Evolutionary conservation across 2,888 invertebrate species (phyloP).

Genomic region (Eumacrocentrus americanus): DNA sequence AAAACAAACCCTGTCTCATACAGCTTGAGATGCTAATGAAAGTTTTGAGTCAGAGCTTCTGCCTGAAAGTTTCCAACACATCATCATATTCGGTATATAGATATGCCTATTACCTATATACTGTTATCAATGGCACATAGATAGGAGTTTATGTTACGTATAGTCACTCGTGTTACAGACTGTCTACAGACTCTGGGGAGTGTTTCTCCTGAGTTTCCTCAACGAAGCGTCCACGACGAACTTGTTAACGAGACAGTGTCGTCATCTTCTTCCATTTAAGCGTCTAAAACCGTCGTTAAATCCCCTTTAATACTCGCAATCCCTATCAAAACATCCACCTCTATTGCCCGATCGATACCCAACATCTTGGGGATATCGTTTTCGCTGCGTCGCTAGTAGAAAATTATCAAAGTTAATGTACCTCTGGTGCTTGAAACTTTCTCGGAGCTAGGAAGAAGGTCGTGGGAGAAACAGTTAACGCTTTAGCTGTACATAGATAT

Average conservation of each 20-base stretch:
- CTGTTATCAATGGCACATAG: too few relatives aligned
- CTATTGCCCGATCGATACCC: too few relatives aligned
- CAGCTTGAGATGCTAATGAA: too few relatives aligned
- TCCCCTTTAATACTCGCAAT: too few relatives aligned
- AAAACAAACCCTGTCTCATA: too few relatives aligned
- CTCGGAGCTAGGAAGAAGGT: slow-evolving; percentile 12
- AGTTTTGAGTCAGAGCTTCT: too few relatives aligned
- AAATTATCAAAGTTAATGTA: slow-evolving; percentile 12
- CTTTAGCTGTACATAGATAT: slow-evolving; percentile 1
- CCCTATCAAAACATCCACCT: background rate
- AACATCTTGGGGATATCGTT: too few relatives aligned
- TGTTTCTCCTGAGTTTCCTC: slow-evolving; percentile 14
- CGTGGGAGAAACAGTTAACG: slow-evolving; percentile 7
- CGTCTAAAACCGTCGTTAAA: too few relatives aligned
- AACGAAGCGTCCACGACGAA: slow-evolving; percentile 49
- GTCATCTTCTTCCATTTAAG: slow-evolving; percentile 20
- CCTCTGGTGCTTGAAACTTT: background rate
- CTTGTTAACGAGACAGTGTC: slow-evolving; percentile 50
- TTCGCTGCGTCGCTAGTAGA: background rate
- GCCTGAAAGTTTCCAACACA: too few relatives aligned
- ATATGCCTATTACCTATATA: too few relatives aligned
- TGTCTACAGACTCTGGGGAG: slow-evolving; percentile 1
- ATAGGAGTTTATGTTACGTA: slow-evolving; percentile 16
- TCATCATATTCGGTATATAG: too few relatives aligned
- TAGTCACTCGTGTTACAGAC: slow-evolving; percentile 6